Conservation (phyloP, 2,797 vertebrate species). For the Scolopax bukidnonensis region DNA sequence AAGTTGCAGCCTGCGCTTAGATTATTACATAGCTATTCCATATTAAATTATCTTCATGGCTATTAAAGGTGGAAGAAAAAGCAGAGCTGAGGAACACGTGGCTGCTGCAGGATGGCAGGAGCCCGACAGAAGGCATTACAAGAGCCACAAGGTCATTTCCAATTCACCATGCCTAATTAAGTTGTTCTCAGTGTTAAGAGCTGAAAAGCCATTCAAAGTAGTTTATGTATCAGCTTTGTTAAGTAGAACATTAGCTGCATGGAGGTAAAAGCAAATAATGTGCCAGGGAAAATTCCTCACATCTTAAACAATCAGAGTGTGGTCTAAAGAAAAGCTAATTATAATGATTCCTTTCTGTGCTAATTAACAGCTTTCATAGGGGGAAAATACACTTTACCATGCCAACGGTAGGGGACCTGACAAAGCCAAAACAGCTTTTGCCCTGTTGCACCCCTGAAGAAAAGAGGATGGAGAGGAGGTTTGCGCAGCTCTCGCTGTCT, state of each 20-base stretch:
- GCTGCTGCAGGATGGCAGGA: background rate
- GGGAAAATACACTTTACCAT: background rate
- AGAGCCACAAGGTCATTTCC: background rate
- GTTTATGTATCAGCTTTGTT: background rate
- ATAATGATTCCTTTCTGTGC: background rate
- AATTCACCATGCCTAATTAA: conserved; percentile 1
- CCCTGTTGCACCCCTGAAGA: background rate
- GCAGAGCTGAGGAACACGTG: background rate
- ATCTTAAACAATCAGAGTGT: background rate
- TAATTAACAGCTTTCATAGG: background rate
- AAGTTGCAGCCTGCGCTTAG: background rate
- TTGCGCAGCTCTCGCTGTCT: background rate
- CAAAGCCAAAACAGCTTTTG: background rate
- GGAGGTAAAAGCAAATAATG: background rate
- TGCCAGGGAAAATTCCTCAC: background rate
- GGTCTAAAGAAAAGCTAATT: background rate
- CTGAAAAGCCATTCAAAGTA: background rate
- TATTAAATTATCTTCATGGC: background rate
- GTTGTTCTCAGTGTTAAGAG: background rate
- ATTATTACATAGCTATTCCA: background rate
- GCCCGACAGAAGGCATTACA: background rate
- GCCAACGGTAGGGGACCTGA: background rate
- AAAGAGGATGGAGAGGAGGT: background rate
- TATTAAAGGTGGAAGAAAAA: background rate
- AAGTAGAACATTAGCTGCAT: background rate